These are phyloP conservation scores for Chionodraco myersi DNA, from an alignment of 2,113 vertebrate genomes.

Conservation along the genomic window DNA sequence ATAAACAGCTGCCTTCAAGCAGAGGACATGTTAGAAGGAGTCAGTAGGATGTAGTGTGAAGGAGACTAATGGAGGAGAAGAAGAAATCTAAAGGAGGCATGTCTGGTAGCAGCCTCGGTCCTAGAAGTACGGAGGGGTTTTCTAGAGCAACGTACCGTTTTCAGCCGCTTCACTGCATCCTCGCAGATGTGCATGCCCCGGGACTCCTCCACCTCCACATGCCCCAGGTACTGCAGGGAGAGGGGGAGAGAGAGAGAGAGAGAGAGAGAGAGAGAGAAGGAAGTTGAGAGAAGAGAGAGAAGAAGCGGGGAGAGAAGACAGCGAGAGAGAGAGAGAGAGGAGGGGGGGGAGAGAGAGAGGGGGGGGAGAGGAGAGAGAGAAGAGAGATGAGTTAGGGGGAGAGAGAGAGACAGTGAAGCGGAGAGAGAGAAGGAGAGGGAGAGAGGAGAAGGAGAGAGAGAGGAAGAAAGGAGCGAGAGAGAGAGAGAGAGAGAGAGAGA, in stretches of 20 bases:
- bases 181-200: conserved; percentile 99
- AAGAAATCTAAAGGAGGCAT: conserved; percentile 11
- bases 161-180: conserved; percentile 97
- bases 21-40: conserved; percentile 18
- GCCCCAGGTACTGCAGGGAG: conserved; percentile 91
- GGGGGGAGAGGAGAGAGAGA: no score
- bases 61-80: conserved; percentile 23
- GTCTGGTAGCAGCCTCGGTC: conserved; percentile 25
- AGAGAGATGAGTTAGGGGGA: no score
- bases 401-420: conserved; percentile 5
- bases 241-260: neutral
- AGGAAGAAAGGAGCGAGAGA: no score
- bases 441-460: no score
- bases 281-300: no score
- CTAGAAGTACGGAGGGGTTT: conserved; percentile 25
- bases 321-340: no score
- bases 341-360: no score
- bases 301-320: no score
- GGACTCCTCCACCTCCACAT: conserved; percentile 98
- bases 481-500: no score
- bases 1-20: conserved; percentile 19
- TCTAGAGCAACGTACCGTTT: conserved; percentile 90
- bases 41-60: conserved; percentile 19
- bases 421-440: no score
- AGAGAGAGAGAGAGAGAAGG: conserved; percentile 7